Evolutionary conservation across 2,797 vertebrate species (phyloP), one percentile per base, ranked within the genome.

Genomic region (Chrysocyon brachyurus): DNA sequence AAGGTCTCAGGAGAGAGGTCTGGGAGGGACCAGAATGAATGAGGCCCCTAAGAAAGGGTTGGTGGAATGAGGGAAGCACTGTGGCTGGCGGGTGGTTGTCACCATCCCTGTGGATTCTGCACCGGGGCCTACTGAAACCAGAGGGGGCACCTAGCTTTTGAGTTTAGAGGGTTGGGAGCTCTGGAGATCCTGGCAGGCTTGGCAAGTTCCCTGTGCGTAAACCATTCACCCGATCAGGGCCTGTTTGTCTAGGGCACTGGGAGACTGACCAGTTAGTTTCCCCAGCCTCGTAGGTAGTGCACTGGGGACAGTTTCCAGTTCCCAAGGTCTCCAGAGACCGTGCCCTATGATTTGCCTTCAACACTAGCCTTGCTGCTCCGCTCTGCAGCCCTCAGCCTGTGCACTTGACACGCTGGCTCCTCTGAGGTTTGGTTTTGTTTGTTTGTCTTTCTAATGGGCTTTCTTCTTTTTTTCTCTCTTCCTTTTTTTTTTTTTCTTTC

Each of bases 361-460:
- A 28, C 52, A 28, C 8, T 24, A 90, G 56, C 88, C 57, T 36
- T 54, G 12, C 75, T 4, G 12, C 1, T 63, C 49, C 33, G 21
- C 26, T 68, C 91, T 64, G 56, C 72, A 52, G 61, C 33, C 2
- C 14, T 40, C 61, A 56, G 84, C 10, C 46, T 28, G 15, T 49
- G 63, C 57, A 36, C 14, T 73, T 87, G 63, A 68, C 68, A 92
- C 40, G 16, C 46, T 33, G 33, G 52, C 59, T 84, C 33, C 66
- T 85, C 90, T 85, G 84, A 70, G 56, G n/a, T 73, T 89, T 84
- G 3, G 11, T 87, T 90, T 92, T 49, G 57, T 78, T 70, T 90
- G 64, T 93, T 92, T 93, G 46, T 46, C 75, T 96, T 92, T 95
- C 46, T 92, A 86, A 70, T 49, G n/a, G 57, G 22, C 52, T 73